Conservation (phyloP, 2,797 vertebrate genomes). For the Rhabdomys pumilio region DNA sequence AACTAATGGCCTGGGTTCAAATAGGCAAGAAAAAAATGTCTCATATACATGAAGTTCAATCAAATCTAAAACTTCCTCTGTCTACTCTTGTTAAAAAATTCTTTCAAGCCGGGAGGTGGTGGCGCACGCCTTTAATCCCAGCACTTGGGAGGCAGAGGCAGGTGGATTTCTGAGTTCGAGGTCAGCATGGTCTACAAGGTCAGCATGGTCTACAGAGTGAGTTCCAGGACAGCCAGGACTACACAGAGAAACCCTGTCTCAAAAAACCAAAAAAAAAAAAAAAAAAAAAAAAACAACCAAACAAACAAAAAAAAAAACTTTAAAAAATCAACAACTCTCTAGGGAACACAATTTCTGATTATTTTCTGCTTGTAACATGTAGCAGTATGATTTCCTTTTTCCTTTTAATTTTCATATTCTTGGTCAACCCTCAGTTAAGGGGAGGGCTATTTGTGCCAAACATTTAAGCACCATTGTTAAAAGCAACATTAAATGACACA, state of each 20-base stretch:
- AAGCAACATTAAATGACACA: constrained; percentile 87
- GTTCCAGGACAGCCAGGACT: too few relatives aligned
- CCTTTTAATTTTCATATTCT: constrained; percentile 84
- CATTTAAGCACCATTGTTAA: constrained; percentile 71
- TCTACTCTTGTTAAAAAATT: constrained; percentile 85
- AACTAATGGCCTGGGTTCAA: constrained; percentile 82
- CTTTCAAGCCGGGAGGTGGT: constrained; percentile 65
- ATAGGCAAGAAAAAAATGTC: constrained; percentile 66
- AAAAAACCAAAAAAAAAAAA: background rate
- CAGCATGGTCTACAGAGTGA: too few relatives aligned
- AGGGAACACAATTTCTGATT: constrained; percentile 82
- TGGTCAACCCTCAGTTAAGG: constrained; percentile 79
- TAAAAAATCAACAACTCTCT: constrained; percentile 87
- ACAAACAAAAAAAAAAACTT: too few relatives aligned
- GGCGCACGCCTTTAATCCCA: too few relatives aligned
- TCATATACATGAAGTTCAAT: constrained; percentile 82
- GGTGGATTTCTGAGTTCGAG: too few relatives aligned
- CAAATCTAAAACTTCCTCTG: constrained; percentile 88
- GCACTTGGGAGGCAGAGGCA: too few relatives aligned
- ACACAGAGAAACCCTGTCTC: too few relatives aligned
- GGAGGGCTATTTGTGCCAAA: constrained; percentile 68
- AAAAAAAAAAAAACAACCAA: constrained; percentile 86
- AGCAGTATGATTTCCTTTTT: constrained; percentile 77
- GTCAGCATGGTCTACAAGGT: too few relatives aligned
- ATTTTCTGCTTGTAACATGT: constrained; percentile 68